A percentile compares a stretch with the other conserved stretches of the same genome.
Conservation (phyloP, 1,140 invertebrate species). For the Temnothorax longispinosus region DNA sequence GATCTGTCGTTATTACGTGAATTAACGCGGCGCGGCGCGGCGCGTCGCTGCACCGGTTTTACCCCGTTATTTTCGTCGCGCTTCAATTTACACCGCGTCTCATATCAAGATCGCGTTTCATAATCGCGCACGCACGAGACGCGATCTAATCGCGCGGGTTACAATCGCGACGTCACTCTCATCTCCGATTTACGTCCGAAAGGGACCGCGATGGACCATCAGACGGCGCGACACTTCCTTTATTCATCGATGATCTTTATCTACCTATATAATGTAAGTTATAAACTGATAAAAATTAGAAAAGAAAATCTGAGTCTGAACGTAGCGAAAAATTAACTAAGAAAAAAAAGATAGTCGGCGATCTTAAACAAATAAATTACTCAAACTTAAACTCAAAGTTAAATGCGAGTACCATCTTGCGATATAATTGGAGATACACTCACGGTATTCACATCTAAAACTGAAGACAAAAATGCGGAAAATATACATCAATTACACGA, state of each 20-base stretch:
- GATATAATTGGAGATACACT: neutral
- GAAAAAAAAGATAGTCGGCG: neutral
- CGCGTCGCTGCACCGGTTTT: neutral
- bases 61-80: slow-evolving; percentile 51
- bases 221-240: neutral
- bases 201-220: too few species aligned
- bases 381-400: neutral
- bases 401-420: neutral
- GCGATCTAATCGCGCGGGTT: slow-evolving; percentile 21
- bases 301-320: neutral
- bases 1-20: slow-evolving; percentile 56
- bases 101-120: slow-evolving; percentile 46
- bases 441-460: neutral
- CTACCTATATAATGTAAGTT: neutral
- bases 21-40: slow-evolving; percentile 27
- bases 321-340: neutral
- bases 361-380: neutral
- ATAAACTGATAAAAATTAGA: neutral
- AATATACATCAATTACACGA: neutral
- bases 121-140: slow-evolving; percentile 48
- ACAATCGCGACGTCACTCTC: neutral
- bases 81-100: slow-evolving; percentile 39
- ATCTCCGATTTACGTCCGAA: neutral
- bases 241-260: neutral
- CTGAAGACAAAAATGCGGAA: neutral